These are phyloP conservation scores for Trilocha varians DNA, from an alignment of 2,888 invertebrate species.

Conservation along the genomic window DNA sequence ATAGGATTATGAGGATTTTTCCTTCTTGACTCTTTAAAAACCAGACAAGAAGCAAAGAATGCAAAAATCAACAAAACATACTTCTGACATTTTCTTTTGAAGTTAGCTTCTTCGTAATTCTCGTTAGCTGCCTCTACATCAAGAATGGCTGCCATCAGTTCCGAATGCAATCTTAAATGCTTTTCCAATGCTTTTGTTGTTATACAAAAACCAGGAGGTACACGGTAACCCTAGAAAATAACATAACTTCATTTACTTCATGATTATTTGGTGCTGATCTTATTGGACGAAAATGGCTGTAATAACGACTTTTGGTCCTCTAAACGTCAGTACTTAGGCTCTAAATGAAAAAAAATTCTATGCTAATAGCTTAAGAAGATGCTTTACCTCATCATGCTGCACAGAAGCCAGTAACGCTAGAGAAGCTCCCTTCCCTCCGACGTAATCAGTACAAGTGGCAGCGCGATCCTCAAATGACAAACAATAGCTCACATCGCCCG, in stretches of 20 bases:
- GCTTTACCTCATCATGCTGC: constrained; percentile 53
- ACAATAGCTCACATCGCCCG: constrained; percentile 40
- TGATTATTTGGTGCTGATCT: no score
- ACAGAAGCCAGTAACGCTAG: constrained; percentile 74
- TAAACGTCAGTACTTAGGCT: no score
- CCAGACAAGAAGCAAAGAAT: no score
- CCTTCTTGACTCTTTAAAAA: no score
- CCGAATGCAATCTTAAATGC: constrained; percentile 65
- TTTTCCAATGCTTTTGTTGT: constrained; percentile 75
- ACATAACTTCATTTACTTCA: no score
- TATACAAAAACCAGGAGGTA: constrained; percentile 82
- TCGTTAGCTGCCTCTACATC: constrained; percentile 67
- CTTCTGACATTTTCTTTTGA: constrained; percentile 67
- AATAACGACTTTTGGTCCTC: no score
- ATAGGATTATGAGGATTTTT: no score
- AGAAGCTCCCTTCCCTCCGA: constrained; percentile 87
- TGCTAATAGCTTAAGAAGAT: background rate
- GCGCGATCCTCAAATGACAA: constrained; percentile 54
- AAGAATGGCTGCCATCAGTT: constrained; percentile 57
- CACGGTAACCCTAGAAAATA: constrained; percentile 65
- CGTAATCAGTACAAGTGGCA: constrained; percentile 69
- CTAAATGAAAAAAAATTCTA: constrained; percentile 19
- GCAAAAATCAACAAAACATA: constrained; percentile 13
- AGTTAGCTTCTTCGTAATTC: constrained; percentile 52
- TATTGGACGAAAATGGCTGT: no score